A percentile compares a stretch with the other conserved stretches of the same genome.
Conservation (phyloP, 1,140 invertebrate species). For the Drosophila miranda region DNA sequence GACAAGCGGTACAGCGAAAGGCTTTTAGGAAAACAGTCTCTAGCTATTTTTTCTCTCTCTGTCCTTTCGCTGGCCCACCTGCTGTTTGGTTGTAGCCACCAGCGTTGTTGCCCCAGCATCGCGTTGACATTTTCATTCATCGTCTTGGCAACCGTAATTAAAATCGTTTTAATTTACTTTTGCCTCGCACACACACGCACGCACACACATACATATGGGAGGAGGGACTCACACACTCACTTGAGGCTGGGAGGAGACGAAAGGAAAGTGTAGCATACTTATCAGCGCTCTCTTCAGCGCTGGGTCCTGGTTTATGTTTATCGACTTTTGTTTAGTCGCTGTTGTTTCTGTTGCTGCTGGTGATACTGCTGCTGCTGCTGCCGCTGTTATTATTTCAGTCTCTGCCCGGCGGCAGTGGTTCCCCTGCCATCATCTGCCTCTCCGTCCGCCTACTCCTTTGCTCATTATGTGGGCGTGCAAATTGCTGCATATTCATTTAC, state of each 20-base stretch:
- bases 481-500: conserved; percentile 81
- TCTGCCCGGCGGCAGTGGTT: conserved; percentile 42
- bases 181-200: conserved; percentile 41
- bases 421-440: background rate
- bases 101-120: conserved; percentile 29
- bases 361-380: conserved; percentile 36
- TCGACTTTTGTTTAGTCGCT: conserved; percentile 76
- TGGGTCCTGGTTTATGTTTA: conserved; percentile 69
- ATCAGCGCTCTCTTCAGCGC: conserved; percentile 49
- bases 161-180: conserved; percentile 82
- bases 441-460: conserved; percentile 8
- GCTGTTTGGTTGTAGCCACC: conserved; percentile 39
- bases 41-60: conserved; percentile 15
- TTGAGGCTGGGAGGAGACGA: background rate
- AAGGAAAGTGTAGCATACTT: conserved; percentile 71
- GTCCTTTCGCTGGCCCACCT: conserved; percentile 47
- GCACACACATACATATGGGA: conserved; percentile 8
- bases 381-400: conserved; percentile 71
- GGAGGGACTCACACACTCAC: conserved; percentile 1
- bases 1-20: conserved; percentile 60
- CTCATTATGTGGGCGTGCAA: conserved; percentile 80
- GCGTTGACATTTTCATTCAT: conserved; percentile 81
- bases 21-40: conserved; percentile 55
- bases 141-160: conserved; percentile 82
- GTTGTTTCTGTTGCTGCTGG: conserved; percentile 28